A percentile compares a stretch with the other conserved stretches of the same genome.
These are phyloP conservation scores for Harpalus rufipes DNA, from an alignment of 2,888 invertebrate genomes.

Conservation along the genomic window DNA sequence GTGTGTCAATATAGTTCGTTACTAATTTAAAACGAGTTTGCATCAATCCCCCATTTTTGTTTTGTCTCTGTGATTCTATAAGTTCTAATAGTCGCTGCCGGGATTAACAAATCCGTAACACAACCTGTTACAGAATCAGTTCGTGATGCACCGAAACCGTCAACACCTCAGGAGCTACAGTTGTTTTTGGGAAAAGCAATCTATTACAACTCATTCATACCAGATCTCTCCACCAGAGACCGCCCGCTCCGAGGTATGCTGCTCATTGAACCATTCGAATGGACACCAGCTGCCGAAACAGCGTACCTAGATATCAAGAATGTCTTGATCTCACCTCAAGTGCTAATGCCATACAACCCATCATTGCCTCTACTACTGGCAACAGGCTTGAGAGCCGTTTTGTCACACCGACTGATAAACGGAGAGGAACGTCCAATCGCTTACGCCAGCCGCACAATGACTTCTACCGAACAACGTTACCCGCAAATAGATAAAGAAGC, in stretches of 20 bases:
- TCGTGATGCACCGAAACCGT: slow-evolving; percentile 67
- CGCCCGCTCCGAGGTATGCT: background rate
- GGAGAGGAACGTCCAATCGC: slow-evolving; percentile 72
- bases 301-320: slow-evolving; percentile 60
- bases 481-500: too few species aligned
- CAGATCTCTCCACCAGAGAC: slow-evolving; percentile 62
- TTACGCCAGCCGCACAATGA: slow-evolving; percentile 71
- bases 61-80: too few species aligned
- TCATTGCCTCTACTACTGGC: slow-evolving; percentile 30
- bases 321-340: slow-evolving; percentile 51
- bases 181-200: slow-evolving; percentile 66
- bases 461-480: slow-evolving; percentile 67
- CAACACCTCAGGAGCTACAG: slow-evolving; percentile 51
- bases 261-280: slow-evolving; percentile 8
- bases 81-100: too few species aligned
- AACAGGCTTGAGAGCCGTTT: slow-evolving; percentile 69
- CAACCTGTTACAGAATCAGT: too few species aligned
- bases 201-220: slow-evolving; percentile 62
- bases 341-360: slow-evolving; percentile 56
- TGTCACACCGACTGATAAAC: slow-evolving; percentile 70
- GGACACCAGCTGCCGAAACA: slow-evolving; percentile 49
- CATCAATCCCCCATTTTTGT: too few species aligned
- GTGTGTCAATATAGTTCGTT: too few species aligned
- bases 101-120: too few species aligned
- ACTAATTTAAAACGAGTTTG: too few species aligned